Evolutionary conservation across 2,888 invertebrate genomes (phyloP).

Genomic region (Dryobota labecula): DNA sequence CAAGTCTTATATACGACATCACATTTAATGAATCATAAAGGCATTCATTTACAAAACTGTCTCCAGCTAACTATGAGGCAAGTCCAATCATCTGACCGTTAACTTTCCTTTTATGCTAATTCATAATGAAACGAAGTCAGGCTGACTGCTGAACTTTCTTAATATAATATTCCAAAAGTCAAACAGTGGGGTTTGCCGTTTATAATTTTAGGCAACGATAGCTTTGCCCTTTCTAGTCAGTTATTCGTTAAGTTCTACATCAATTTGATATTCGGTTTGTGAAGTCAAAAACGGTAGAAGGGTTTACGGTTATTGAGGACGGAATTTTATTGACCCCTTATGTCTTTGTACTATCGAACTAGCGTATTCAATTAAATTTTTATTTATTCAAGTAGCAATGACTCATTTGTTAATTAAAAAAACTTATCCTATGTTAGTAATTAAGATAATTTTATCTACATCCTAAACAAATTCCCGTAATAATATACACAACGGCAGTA

Average conservation of each 20-base stretch:
- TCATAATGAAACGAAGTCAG: slow-evolving; percentile 71
- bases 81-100: slow-evolving; percentile 72
- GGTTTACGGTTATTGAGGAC: slow-evolving; percentile 24
- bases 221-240: slow-evolving; percentile 57
- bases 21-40: slow-evolving; percentile 50
- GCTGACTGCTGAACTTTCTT: slow-evolving; percentile 75
- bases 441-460: no score
- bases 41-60: slow-evolving; percentile 61
- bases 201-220: slow-evolving; percentile 73
- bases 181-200: slow-evolving; percentile 73
- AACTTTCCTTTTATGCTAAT: slow-evolving; percentile 80
- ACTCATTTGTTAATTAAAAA: neutral
- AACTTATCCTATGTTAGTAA: slow-evolving; percentile 3
- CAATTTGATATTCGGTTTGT: slow-evolving; percentile 52
- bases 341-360: no score
- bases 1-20: neutral
- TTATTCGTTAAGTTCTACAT: slow-evolving; percentile 60
- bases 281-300: slow-evolving; percentile 18
- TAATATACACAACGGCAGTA: no score
- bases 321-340: slow-evolving; percentile 11
- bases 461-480: no score
- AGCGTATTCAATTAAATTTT: no score
- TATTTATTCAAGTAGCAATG: neutral
- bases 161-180: slow-evolving; percentile 80
- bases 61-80: slow-evolving; percentile 58